Evolutionary conservation across 2,888 invertebrate species (phyloP).

Genomic region (Copidosoma aretas): DNA sequence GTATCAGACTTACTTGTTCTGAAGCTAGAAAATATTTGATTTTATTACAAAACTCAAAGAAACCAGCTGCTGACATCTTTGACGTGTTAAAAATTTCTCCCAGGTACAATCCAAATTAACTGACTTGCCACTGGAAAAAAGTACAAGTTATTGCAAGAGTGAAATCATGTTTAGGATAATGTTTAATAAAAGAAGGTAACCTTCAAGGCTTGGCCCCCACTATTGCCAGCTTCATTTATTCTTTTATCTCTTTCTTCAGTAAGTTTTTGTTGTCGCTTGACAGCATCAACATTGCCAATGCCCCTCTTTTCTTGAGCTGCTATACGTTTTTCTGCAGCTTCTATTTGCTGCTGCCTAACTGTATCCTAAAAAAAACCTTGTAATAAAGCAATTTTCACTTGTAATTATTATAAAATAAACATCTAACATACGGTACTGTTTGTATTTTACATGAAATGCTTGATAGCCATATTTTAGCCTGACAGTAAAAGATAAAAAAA

Average conservation of each 20-base stretch:
- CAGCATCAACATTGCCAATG: conserved; percentile 70
- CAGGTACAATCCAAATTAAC: conserved; percentile 38
- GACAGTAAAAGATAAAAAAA: not conserved
- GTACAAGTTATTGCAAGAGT: conserved; percentile 9
- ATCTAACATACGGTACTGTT: too few relatives aligned
- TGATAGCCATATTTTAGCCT: too few relatives aligned
- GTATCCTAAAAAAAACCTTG: conserved; percentile 65
- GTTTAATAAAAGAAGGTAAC: conserved; percentile 41
- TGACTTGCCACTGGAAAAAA: conserved; percentile 54
- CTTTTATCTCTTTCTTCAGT: conserved; percentile 67
- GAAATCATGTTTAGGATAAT: conserved; percentile 3
- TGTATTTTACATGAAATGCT: not conserved
- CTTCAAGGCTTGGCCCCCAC: conserved; percentile 47
- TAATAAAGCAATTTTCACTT: conserved; percentile 13
- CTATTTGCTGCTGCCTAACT: conserved; percentile 70
- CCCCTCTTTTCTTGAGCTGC: conserved; percentile 70
- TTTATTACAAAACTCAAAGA: not conserved
- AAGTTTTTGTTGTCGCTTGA: conserved; percentile 69
- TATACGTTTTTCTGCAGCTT: conserved; percentile 73
- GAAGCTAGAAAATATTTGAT: not conserved
- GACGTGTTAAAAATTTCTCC: not conserved
- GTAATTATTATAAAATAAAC: not conserved
- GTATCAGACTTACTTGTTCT: not conserved
- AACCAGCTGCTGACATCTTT: not conserved
- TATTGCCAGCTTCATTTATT: conserved; percentile 64